phyloP scores from a whole-genome alignment of 2,888 invertebrate genomes.

The Poecilobothrus nobilitatus region DNA sequence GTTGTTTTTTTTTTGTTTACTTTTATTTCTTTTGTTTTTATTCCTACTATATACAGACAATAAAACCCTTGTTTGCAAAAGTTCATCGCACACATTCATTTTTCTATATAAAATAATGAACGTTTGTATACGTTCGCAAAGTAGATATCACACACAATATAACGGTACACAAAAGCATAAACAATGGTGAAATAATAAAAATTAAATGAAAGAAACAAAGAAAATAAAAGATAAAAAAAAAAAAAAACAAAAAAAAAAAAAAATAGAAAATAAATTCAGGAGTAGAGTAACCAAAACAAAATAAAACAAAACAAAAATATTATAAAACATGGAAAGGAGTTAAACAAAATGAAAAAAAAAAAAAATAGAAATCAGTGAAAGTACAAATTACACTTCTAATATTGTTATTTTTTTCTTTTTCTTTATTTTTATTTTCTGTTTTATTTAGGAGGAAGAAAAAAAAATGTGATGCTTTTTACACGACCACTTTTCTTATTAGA shows the following conservation, averaged over 20 bases:
- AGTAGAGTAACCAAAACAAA: neutral
- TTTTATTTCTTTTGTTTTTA: neutral
- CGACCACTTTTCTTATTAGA: no score
- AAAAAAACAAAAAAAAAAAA: neutral
- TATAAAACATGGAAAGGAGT: no score
- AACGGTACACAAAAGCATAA: neutral
- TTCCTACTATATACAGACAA: neutral
- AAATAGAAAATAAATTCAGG: neutral
- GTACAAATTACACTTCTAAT: neutral
- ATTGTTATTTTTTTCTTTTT: no score
- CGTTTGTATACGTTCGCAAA: no score
- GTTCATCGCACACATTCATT: conserved; percentile 2
- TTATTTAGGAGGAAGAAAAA: no score
- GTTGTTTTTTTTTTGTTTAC: neutral
- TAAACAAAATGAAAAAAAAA: neutral
- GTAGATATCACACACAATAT: neutral
- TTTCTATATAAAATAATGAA: no score
- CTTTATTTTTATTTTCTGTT: neutral
- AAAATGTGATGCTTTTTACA: no score
- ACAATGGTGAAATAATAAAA: neutral
- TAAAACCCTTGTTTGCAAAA: neutral
- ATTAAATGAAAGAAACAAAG: no score
- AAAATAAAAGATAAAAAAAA: neutral
- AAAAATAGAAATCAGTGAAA: neutral
- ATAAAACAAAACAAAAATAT: no score